Evolutionary conservation across 1,140 invertebrate genomes (phyloP), one percentile per base, ranked within the genome.

Genomic region (Chironomus tepperi): DNA sequence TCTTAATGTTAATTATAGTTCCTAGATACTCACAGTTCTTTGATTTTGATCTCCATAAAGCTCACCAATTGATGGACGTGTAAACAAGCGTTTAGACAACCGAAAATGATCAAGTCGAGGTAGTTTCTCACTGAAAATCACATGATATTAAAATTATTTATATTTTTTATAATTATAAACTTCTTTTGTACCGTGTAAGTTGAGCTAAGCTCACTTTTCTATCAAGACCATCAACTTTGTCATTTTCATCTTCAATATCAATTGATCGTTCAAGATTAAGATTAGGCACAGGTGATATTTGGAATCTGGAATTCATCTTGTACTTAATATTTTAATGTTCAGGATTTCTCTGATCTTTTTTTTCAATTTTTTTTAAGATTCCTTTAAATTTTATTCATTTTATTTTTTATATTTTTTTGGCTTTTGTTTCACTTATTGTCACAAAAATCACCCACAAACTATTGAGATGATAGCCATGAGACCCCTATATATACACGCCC

Each of bases 51-150:
- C 87, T 74, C 88, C 88, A 78, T 91, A 89, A 24, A 91, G 79
- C 78, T 91, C 90, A 10, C 90, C 89, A 73, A 93, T 81, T 34
- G 90, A 92, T 2, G 90, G 90, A 75, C 91, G 85, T 79, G 91
- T 92, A 74, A 87, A 77, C 0, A 88, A 88, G 73, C 89, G 84
- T 77, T 87, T 88, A 5, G 91, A 88, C 82, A 93, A 93, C 81
- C 94, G 90, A 81, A 97, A 97, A 83, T 96, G 93, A 80, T 96
- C 94, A 81, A 95, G 84, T 73, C 94, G 85, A 0, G 95, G 95
- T 18, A 96, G 83, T 0, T 93, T 93, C 81, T 93, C 91, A 79
- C 88, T 79, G 19, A 70, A 70, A 19, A 70, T 19, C 18, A 70
- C 6, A 19, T 70, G 16, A 0, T 70, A 19, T 9, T 19, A 21